Conservation (phyloP, 2,113 vertebrate genomes). For the Barbus barbus region DNA sequence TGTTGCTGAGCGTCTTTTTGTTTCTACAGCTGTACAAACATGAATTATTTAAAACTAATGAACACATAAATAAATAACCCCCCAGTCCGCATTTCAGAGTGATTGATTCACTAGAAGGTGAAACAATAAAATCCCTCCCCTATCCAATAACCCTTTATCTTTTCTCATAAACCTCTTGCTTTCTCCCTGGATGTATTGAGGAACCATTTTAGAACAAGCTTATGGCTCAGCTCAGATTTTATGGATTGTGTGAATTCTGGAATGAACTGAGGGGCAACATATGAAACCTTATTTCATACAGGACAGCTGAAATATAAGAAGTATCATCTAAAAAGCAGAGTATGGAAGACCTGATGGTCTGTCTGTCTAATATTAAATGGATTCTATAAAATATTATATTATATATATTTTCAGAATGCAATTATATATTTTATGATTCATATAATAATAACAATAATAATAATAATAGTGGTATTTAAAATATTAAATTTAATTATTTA, state of each 20-base stretch:
- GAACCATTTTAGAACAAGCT: constrained; percentile 30
- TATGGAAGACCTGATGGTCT: too few species aligned
- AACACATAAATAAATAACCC: constrained; percentile 71
- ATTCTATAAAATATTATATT: too few species aligned
- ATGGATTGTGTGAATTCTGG: constrained; percentile 27
- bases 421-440: too few species aligned
- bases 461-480: too few species aligned
- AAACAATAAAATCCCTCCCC: constrained; percentile 72
- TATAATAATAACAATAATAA: too few species aligned
- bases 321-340: too few species aligned
- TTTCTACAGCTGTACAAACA: constrained; percentile 64
- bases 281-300: constrained; percentile 29
- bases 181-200: constrained; percentile 20
- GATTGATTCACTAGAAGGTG: constrained; percentile 76
- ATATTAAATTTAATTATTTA: too few species aligned
- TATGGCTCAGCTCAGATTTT: constrained; percentile 2
- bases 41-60: constrained; percentile 76
- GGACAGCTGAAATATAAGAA: constrained; percentile 32
- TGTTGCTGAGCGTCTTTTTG: constrained; percentile 45
- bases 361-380: too few species aligned
- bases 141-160: constrained; percentile 43
- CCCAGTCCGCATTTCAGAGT: constrained; percentile 73
- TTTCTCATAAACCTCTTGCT: constrained; percentile 51
- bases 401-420: too few species aligned
- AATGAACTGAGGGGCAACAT: constrained; percentile 14